Base-by-base conservation (phyloP, 23 tunicate species). In the Botrylloides violaceus region DNA sequence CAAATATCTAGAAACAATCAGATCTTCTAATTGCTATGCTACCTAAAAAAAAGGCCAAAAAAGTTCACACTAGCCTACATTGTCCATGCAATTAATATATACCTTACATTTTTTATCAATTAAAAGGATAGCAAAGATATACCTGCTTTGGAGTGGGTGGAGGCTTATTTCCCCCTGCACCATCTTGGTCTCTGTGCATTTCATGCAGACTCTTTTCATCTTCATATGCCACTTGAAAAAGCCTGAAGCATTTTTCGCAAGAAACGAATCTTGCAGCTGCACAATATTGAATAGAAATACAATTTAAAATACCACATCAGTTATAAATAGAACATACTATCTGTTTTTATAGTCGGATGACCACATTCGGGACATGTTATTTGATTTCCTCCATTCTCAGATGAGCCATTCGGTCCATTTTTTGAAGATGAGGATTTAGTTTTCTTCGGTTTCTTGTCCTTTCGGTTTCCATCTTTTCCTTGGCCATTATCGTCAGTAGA, bases 131-230 rank as follows among this genome's bases (percentile, higher is more conserved):
- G n/a, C n/a, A n/a, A n/a, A n/a, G n/a, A 35, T 6, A 24, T 5
- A 88, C 96, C 81, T 88, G 77, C 77, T 82, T 88, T 3, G 96
- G 96, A 50, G 96, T 76, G 3, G 96, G 96, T 0, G 84, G 88
- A 1, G 88, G 84, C 58, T 66, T 85, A 20, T 73, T 81, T 23
- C 81, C 88, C 96, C 96, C 81, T 38, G 73, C 34, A 27, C 79
- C 23, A 28, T 88, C 83, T 21, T 71, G 61, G 34, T 29, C 30
- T 2, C 58, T 76, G 0, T 71, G 29, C 27, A 79, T 68, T 33
- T 83, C 71, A 4, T 50, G 70, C 6, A 24, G 37, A 15, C 72
- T 62, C 22, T 61, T 75, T 29, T 75, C 61, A 3, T 50, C 49
- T 30, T 71, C 84, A 3, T 76, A 18, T 9, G 76, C 73, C 34